Base-by-base conservation (phyloP, 1,140 invertebrate species). In the Carcinoscorpius rotundicauda region DNA sequence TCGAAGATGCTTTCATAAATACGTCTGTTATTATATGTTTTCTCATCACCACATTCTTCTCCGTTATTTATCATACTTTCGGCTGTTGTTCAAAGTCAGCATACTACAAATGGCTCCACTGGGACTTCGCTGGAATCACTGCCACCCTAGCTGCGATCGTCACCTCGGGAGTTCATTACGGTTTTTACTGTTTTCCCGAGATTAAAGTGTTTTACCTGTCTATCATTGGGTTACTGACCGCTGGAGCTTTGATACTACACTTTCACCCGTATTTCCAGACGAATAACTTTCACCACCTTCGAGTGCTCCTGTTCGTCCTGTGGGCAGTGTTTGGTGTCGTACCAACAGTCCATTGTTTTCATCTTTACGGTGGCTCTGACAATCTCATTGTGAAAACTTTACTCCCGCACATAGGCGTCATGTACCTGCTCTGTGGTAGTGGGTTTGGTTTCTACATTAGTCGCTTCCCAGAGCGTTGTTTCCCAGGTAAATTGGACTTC, bases 161-260 rank as follows among this genome's bases (percentile, higher is more conserved):
- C 77, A 86, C 94, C 63, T 93, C 92, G 11, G 93, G 93, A 61
- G 89, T 97, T 69, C 96, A 97, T 78, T 97, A 95, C 75, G 93
- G 92, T 3, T 98, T 97, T 78, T 97, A 93, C 87, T 97, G 93
- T 79, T 85, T 94, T 73, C 84, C 85, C 76, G 91, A 85, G 61
- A 82, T 89, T 72, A 82, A 87, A 69, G 83, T 84, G 55, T 86
- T 95, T 73, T 97, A 97, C 77, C 81, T 93, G 75, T 81, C 82
- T n/a, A 58, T 75, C n/a, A 71, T 81, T 53, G 73, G 76, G 64
- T 68, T 72, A n/a, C 62, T 65, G 9, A 72, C 71, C 0, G 63
- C 77, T 5, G 68, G 68, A 11, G 72, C 74, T 5, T 48, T 56
- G 29, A 55, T 52, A 4, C n/a, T 55, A 49, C 64, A 65, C 62